Evolutionary conservation across 2,113 vertebrate species (phyloP).

Genomic region (Pseudonaja textilis): DNA sequence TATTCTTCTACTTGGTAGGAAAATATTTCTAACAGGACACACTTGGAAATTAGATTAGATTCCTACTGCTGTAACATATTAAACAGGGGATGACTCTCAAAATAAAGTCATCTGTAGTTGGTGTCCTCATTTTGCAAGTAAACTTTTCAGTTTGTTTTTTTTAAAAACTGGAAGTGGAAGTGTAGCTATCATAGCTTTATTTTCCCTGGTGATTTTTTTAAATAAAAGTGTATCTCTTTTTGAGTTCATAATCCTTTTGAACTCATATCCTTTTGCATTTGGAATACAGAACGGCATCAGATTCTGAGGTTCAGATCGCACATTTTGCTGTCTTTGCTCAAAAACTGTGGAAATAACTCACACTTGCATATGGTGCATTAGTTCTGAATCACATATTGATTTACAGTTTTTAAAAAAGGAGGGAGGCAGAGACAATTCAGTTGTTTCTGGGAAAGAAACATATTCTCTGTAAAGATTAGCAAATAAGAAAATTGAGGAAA

Average conservation of each 20-base stretch:
- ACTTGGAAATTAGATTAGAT: conserved; percentile 17
- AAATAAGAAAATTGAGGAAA: not conserved
- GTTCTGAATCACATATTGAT: not conserved
- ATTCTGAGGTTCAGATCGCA: not conserved
- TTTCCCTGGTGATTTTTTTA: not conserved
- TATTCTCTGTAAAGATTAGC: not conserved
- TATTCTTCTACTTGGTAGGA: not conserved
- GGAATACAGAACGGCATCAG: not conserved
- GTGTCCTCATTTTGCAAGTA: not conserved
- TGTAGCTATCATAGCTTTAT: not conserved
- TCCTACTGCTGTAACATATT: not conserved
- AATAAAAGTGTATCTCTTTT: not conserved
- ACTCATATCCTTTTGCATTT: not conserved
- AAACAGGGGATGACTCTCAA: not conserved
- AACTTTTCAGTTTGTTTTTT: not conserved
- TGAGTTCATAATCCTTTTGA: no score
- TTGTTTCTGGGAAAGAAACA: not conserved
- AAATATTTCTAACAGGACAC: not conserved
- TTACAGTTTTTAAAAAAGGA: no score
- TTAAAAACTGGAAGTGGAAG: not conserved
- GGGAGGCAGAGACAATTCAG: not conserved
- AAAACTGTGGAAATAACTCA: not conserved
- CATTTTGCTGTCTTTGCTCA: not conserved
- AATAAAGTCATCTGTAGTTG: not conserved
- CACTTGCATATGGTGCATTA: not conserved